Evolutionary conservation across 2,888 invertebrate species (phyloP).

Genomic region (Polyploca ridens): DNA sequence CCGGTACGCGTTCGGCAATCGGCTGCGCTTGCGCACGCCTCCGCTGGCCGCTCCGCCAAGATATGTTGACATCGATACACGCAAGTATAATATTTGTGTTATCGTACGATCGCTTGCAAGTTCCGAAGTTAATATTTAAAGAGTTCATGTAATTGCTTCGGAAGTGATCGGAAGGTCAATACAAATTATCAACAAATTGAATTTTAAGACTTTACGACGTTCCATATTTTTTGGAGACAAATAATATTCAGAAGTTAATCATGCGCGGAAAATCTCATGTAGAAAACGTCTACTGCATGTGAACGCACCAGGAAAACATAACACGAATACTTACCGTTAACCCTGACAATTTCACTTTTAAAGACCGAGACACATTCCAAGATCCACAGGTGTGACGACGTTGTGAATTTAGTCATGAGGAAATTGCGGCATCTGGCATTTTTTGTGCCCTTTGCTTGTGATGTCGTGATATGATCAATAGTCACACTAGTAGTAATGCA

Average conservation of each 20-base stretch:
- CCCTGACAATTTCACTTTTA: not conserved
- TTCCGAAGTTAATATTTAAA: not conserved
- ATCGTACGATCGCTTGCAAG: not conserved
- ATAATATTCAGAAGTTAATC: not conserved
- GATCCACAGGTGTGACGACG: not conserved
- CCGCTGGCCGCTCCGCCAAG: not conserved
- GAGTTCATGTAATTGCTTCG: not conserved
- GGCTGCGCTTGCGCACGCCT: constrained; percentile 4
- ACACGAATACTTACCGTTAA: not conserved
- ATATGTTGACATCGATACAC: constrained; percentile 8
- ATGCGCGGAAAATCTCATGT: not conserved
- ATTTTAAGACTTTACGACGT: too few species aligned
- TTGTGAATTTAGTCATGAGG: not conserved
- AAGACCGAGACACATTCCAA: not conserved
- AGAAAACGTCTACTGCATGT: not conserved
- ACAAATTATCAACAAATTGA: not conserved
- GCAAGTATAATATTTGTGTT: constrained; percentile 1
- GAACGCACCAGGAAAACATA: not conserved
- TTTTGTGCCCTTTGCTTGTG: not conserved
- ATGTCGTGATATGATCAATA: not conserved
- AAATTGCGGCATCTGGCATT: not conserved
- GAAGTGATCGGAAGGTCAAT: not conserved
- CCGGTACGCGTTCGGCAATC: constrained; percentile 12
- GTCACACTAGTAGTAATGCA: not conserved
- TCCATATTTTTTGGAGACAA: not conserved